These are phyloP conservation scores for Microchirus variegatus DNA, from an alignment of 2,797 vertebrate species.

Conservation along the genomic window DNA sequence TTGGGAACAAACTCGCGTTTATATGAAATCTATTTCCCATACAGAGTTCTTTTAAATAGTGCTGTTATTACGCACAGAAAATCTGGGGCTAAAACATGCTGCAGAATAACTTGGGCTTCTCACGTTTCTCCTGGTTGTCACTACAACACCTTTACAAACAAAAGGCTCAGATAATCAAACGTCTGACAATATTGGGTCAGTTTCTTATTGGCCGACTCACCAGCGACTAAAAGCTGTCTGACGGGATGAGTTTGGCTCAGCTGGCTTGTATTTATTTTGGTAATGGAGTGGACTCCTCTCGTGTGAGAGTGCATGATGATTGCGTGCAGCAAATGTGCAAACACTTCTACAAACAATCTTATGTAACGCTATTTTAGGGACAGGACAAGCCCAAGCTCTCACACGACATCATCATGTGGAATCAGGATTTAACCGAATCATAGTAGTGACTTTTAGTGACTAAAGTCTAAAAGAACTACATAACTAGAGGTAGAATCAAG, in stretches of 20 bases:
- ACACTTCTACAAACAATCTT: no score
- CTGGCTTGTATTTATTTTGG: not conserved
- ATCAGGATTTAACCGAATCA: no score
- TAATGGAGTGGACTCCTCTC: no score
- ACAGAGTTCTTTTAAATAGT: not conserved
- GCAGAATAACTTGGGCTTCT: not conserved
- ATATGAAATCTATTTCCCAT: not conserved
- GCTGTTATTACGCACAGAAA: not conserved
- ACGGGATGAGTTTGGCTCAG: not conserved
- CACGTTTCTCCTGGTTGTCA: not conserved
- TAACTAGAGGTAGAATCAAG: no score
- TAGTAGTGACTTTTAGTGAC: no score
- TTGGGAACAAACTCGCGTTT: no score
- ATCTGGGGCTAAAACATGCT: not conserved
- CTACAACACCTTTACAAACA: conserved; percentile 23
- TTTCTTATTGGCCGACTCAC: conserved; percentile 24
- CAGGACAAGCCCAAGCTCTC: not conserved
- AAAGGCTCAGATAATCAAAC: conserved; percentile 24
- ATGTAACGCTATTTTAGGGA: not conserved
- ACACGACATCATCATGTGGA: no score
- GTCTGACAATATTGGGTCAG: conserved; percentile 7
- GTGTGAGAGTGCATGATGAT: no score
- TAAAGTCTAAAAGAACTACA: no score
- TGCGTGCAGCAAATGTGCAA: no score
- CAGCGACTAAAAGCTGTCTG: conserved; percentile 15